phyloP scores from a whole-genome alignment of 1,140 invertebrate genomes.

The Chironomus tepperi region DNA sequence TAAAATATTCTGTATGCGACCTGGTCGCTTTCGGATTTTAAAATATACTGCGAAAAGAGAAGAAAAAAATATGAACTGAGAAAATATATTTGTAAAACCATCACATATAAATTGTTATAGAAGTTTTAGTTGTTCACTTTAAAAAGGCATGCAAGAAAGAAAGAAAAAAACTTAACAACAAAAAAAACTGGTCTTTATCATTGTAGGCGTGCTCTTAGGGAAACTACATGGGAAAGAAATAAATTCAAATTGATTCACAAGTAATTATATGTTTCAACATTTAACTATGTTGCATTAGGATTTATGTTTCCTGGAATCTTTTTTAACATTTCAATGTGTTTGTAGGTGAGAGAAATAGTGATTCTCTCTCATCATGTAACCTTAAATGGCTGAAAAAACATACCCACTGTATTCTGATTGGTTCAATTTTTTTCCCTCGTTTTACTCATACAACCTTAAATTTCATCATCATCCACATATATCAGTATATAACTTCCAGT shows the following conservation, averaged over 20 bases:
- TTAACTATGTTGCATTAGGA: slow-evolving; percentile 12
- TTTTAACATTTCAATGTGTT: background rate
- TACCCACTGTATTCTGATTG: background rate
- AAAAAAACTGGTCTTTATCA: background rate
- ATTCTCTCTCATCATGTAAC: background rate
- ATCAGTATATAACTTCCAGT: too few relatives aligned
- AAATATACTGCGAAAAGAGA: slow-evolving; percentile 5
- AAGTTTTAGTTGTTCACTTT: slow-evolving; percentile 8
- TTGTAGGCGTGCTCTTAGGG: background rate
- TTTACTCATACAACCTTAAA: background rate
- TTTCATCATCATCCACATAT: too few relatives aligned
- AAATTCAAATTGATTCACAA: slow-evolving; percentile 14
- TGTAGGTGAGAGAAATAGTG: background rate
- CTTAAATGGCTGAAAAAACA: slow-evolving; percentile 4
- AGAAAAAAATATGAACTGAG: slow-evolving; percentile 7
- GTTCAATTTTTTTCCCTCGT: background rate
- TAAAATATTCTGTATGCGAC: background rate
- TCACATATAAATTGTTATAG: slow-evolving; percentile 14
- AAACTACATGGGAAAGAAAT: slow-evolving; percentile 14
- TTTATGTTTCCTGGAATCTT: slow-evolving; percentile 7
- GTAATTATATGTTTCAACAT: slow-evolving; percentile 14
- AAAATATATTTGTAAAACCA: slow-evolving; percentile 8
- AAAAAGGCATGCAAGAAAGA: background rate
- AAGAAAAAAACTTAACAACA: slow-evolving; percentile 12
- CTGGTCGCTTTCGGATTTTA: slow-evolving; percentile 12